Evolutionary conservation across 2,113 vertebrate species (phyloP).

Genomic region (Sturnira hondurensis): DNA sequence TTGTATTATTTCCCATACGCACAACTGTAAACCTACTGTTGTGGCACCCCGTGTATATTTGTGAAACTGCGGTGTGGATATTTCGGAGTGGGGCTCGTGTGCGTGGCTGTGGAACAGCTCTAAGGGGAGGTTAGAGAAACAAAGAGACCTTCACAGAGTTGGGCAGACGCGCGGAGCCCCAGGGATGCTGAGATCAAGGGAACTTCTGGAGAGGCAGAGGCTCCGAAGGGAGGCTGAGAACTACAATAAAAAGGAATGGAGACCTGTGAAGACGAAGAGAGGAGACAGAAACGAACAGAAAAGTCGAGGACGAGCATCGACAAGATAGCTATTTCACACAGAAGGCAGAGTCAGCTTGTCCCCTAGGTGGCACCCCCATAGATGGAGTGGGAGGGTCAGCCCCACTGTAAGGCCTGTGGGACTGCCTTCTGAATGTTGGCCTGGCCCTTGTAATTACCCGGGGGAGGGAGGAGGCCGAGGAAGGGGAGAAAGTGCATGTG

Average conservation of each 20-base stretch:
- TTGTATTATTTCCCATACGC: not conserved
- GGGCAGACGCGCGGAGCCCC: not conserved
- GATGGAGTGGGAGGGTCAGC: not conserved
- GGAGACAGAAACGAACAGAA: not conserved
- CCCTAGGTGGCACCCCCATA: not conserved
- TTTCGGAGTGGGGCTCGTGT: not conserved
- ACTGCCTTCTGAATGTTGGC: not conserved
- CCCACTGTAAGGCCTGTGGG: not conserved
- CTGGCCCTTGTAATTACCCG: no score
- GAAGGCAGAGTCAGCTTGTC: not conserved
- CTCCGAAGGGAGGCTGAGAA: no score
- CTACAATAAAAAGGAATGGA: accelerated
- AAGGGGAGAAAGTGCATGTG: accelerated
- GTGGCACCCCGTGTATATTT: not conserved
- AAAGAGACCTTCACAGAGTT: not conserved
- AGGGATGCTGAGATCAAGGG: not conserved
- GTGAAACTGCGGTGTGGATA: not conserved
- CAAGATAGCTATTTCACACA: not conserved
- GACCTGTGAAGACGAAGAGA: not conserved
- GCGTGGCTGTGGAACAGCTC: not conserved
- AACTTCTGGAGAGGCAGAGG: not conserved
- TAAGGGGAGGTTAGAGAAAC: not conserved
- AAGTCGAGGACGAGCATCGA: not conserved
- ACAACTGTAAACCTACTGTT: not conserved
- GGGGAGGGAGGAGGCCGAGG: not conserved